phyloP scores from a whole-genome alignment of 1,140 invertebrate genomes.

The Monochamus saltuarius region DNA sequence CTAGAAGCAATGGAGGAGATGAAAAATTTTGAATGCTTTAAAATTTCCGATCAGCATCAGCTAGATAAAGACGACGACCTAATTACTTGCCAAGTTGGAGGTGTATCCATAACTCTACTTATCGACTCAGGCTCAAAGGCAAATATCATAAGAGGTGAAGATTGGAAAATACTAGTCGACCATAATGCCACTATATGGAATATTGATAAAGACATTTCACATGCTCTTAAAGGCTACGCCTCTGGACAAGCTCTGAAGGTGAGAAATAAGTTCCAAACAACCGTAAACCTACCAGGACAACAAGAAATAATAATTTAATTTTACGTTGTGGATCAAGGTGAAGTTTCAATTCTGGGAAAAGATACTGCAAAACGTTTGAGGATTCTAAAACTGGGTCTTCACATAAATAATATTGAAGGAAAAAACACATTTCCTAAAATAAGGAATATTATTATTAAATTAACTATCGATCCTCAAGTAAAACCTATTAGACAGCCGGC shows the following conservation, averaged over 20 bases:
- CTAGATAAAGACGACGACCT: constrained; percentile 12
- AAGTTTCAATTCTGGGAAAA: constrained; percentile 24
- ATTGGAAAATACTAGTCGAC: constrained; percentile 18
- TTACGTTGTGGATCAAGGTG: constrained; percentile 20
- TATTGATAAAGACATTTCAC: background rate
- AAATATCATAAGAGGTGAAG: constrained; percentile 21
- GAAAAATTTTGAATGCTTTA: constrained; percentile 18
- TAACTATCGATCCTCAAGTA: constrained; percentile 6
- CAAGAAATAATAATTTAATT: constrained; percentile 14
- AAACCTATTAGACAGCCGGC: constrained; percentile 12
- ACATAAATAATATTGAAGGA: constrained; percentile 1
- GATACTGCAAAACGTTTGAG: constrained; percentile 17
- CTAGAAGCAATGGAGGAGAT: background rate
- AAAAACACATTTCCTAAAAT: constrained; percentile 13
- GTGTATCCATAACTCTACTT: constrained; percentile 17
- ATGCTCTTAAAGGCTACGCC: constrained; percentile 10
- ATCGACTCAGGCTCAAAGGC: constrained; percentile 27
- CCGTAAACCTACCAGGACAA: background rate
- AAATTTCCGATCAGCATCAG: constrained; percentile 7
- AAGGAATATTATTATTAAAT: background rate
- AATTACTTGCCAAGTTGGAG: constrained; percentile 15
- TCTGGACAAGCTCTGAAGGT: background rate
- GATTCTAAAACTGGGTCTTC: constrained; percentile 13
- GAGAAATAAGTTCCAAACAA: constrained; percentile 10
- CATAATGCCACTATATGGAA: constrained; percentile 16